Percentiles rank a stretch among this genome's conserved stretches.
These are phyloP conservation scores for Abrostola tripartita DNA, from an alignment of 2,888 invertebrate species.

Conservation along the genomic window DNA sequence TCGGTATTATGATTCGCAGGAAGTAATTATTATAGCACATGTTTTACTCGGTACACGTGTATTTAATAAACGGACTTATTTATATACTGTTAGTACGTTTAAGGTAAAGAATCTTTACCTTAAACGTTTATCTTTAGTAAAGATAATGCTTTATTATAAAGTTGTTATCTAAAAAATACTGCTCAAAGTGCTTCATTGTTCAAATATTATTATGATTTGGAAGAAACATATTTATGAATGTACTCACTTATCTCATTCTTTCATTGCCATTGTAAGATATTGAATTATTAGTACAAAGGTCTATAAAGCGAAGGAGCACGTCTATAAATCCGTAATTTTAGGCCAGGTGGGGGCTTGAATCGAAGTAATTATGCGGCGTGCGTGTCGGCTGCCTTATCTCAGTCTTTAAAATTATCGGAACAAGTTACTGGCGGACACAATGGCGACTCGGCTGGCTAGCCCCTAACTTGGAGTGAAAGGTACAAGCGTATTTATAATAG, in stretches of 20 bases:
- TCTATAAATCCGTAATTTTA: constrained; percentile 59
- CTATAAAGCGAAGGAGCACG: constrained; percentile 40
- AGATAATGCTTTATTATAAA: no score
- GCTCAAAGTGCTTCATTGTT: no score
- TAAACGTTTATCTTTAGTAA: no score
- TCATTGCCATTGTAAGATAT: constrained; percentile 11
- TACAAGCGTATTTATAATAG: constrained; percentile 23
- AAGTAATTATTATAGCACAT: constrained; percentile 29
- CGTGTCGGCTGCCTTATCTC: constrained; percentile 56
- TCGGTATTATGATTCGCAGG: constrained; percentile 22
- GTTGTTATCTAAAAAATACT: no score
- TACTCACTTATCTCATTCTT: no score
- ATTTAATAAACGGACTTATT: background rate
- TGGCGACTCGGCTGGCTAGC: constrained; percentile 21
- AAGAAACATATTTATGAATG: no score
- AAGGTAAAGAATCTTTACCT: no score
- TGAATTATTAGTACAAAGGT: constrained; percentile 23
- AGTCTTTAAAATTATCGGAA: constrained; percentile 50
- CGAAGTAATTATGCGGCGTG: constrained; percentile 66
- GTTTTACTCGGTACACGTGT: constrained; percentile 5
- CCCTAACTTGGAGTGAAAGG: constrained; percentile 41
- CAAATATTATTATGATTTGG: no score
- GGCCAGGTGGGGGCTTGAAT: constrained; percentile 59
- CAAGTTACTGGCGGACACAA: constrained; percentile 40
- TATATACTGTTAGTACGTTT: no score